Conservation (phyloP, 2,888 invertebrate genomes). For the Piscicola geometra region DNA sequence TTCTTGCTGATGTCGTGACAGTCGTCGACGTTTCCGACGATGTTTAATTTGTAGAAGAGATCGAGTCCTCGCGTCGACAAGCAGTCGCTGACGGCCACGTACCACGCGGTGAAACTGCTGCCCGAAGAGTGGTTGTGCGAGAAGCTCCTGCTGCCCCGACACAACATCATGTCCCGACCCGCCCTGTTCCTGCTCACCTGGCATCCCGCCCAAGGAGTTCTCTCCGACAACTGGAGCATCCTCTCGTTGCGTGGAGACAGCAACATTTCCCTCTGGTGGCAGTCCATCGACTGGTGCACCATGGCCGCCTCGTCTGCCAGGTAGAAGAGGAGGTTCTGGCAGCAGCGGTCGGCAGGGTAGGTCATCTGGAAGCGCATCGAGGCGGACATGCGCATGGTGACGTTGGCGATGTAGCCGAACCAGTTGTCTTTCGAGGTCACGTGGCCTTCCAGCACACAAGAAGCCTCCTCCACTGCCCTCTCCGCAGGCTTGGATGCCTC, state of each 20-base stretch:
- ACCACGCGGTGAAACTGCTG: conserved; percentile 40
- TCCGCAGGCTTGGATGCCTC: background rate
- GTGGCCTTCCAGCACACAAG: conserved; percentile 43
- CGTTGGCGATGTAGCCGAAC: conserved; percentile 43
- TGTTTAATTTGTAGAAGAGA: conserved; percentile 40
- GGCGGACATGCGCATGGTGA: conserved; percentile 39
- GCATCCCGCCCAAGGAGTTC: conserved; percentile 43
- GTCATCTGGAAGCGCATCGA: conserved; percentile 40
- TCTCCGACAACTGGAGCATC: conserved; percentile 42
- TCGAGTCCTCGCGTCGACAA: conserved; percentile 40
- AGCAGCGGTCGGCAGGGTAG: conserved; percentile 43
- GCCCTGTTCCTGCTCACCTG: conserved; percentile 36
- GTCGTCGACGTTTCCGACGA: conserved; percentile 42
- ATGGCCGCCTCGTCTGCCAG: conserved; percentile 40
- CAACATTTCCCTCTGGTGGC: conserved; percentile 42
- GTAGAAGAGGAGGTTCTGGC: conserved; percentile 43
- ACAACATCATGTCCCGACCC: conserved; percentile 40
- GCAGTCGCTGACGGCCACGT: conserved; percentile 43
- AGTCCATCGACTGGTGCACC: conserved; percentile 41
- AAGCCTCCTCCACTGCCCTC: background rate
- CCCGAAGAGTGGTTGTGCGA: conserved; percentile 32
- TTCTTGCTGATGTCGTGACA: conserved; percentile 31
- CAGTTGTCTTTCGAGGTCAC: conserved; percentile 40
- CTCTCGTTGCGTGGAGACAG: conserved; percentile 42
- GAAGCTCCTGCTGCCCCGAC: conserved; percentile 42